A percentile compares a stretch with the other conserved stretches of the same genome.
phyloP scores from a whole-genome alignment of 2,113 vertebrate species.

The Onychostruthus taczanowskii region DNA sequence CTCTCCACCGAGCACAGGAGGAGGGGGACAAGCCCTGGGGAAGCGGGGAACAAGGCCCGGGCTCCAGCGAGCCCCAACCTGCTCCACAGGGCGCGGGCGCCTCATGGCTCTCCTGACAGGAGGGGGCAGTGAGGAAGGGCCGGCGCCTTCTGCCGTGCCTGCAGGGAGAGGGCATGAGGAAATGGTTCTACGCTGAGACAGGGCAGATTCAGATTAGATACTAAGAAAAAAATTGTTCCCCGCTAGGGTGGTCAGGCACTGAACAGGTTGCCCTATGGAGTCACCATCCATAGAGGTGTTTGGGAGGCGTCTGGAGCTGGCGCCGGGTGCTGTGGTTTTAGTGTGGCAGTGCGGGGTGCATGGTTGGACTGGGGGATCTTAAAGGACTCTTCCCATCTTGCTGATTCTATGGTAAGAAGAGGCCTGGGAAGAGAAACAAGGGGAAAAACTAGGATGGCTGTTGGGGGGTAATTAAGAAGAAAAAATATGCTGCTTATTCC shows the following conservation, averaged over 20 bases:
- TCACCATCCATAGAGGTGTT: neutral
- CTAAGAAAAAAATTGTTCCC: neutral
- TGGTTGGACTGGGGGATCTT: too few relatives aligned
- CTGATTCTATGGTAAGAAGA: neutral
- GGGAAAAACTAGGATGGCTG: rapidly evolving
- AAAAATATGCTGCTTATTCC: neutral
- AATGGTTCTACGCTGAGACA: neutral
- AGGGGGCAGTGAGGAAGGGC: rapidly evolving
- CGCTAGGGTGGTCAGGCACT: too few relatives aligned
- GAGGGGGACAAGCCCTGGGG: too few relatives aligned
- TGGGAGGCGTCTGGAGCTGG: neutral
- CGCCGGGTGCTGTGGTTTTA: neutral
- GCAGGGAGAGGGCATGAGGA: neutral
- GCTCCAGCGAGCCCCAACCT: too few relatives aligned
- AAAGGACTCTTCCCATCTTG: neutral
- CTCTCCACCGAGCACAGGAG: neutral
- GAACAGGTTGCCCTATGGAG: neutral
- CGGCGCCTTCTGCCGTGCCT: neutral
- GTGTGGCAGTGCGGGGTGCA: neutral
- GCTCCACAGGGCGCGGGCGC: too few relatives aligned
- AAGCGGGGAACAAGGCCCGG: too few relatives aligned
- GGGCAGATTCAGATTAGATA: neutral
- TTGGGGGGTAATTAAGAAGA: neutral
- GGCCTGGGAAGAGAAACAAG: neutral
- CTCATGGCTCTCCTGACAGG: neutral